These are phyloP conservation scores for Ceyx margarethae DNA, from an alignment of 2,113 vertebrate species.

Conservation along the genomic window DNA sequence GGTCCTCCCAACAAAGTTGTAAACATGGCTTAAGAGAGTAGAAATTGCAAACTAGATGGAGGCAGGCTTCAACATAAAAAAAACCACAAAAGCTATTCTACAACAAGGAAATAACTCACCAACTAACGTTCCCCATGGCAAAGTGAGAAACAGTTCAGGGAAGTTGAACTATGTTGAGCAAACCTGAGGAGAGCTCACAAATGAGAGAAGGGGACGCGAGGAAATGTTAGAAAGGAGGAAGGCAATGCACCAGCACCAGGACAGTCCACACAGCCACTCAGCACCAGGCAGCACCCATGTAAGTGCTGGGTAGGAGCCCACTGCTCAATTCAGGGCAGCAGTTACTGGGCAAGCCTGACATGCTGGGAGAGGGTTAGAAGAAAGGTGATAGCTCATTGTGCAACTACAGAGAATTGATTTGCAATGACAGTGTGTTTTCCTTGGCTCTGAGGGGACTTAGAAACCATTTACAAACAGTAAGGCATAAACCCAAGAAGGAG, in stretches of 20 bases:
- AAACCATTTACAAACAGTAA: conserved; percentile 4
- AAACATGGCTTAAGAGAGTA: background rate
- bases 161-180: background rate
- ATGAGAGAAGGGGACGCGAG: background rate
- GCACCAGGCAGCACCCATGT: background rate
- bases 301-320: background rate
- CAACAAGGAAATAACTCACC: background rate
- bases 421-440: background rate
- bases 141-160: background rate
- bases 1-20: background rate
- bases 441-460: background rate
- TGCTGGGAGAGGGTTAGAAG: background rate
- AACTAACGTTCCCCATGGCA: background rate
- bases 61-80: background rate
- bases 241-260: rapidly evolving
- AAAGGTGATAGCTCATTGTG: background rate
- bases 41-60: background rate
- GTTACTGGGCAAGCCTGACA: background rate
- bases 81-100: background rate
- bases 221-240: background rate
- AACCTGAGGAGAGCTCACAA: background rate
- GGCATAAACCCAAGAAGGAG: background rate
- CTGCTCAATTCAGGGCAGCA: background rate
- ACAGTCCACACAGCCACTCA: background rate
- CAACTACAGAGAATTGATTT: background rate